These are phyloP conservation scores for Celastrina argiolus DNA, from an alignment of 2,888 invertebrate species.

Conservation along the genomic window DNA sequence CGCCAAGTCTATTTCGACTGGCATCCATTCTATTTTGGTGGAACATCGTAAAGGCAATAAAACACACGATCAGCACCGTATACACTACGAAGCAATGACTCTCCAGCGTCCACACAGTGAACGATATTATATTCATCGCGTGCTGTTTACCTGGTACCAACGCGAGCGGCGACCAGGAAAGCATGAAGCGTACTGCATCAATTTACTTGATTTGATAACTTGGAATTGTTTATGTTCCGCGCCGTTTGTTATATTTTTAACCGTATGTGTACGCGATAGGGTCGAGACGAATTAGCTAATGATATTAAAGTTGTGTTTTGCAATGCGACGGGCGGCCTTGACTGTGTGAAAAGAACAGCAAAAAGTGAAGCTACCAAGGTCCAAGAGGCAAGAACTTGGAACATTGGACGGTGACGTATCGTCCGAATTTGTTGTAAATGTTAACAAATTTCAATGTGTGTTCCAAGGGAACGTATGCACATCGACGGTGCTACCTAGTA, in stretches of 20 bases:
- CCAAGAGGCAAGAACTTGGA: not conserved
- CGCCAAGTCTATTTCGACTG: conserved; percentile 44
- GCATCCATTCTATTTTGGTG: conserved; percentile 61
- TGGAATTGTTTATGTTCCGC: not conserved
- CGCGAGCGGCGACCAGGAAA: conserved; percentile 25
- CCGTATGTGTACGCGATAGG: conserved; percentile 12
- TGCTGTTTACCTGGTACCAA: conserved; percentile 13
- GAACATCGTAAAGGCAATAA: conserved; percentile 58
- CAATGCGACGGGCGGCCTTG: not conserved
- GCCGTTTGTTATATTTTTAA: not conserved
- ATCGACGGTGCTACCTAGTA: too few relatives aligned
- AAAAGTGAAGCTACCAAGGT: too few relatives aligned
- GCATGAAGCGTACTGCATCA: conserved; percentile 12
- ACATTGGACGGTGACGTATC: not conserved
- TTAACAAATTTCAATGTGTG: too few relatives aligned
- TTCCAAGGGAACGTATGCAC: too few relatives aligned
- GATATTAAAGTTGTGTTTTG: not conserved
- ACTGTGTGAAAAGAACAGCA: not conserved
- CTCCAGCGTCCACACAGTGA: conserved; percentile 62
- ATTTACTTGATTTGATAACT: conserved; percentile 19
- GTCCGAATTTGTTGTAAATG: too few relatives aligned
- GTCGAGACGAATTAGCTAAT: not conserved
- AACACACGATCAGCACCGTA: conserved; percentile 54
- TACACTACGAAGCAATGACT: conserved; percentile 67
- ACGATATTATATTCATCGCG: conserved; percentile 61